Evolutionary conservation across 2,888 invertebrate species (phyloP), one percentile per base, ranked within the genome.

Genomic region (Melikaiella ostensackeni): DNA sequence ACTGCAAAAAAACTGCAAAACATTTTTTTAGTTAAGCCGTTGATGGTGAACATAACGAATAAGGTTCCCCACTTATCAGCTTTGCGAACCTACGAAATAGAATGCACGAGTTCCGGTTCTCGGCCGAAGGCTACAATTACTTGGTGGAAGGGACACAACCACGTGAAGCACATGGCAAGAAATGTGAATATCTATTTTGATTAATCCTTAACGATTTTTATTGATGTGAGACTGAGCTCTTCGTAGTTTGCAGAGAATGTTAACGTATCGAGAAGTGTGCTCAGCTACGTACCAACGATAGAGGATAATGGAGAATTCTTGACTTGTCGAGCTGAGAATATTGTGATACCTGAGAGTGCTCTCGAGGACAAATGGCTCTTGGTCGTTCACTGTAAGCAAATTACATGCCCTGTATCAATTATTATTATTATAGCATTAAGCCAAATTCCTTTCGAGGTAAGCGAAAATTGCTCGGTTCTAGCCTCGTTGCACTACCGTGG

Each of bases 221-320:
- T 66, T 42, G 33, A 46, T n/a, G 16, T 74, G 81, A 83, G 83
- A 81, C 78, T 85, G 82, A 86, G 82, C 83, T 84, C 82, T 84
- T 82, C 82, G 80, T 85, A 86, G 87, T 86, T 83, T 77, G 57
- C 55, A n/a, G 70, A 70, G 9, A 70, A 50, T 50, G 50, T 70
- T 9, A 70, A 70, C 30, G 30, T 70, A 46, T 50, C 70, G 6
- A 70, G 70, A 55, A 88, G 87, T 81, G 83, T 96, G 88, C 93
- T 97, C 85, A 95, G 96, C 86, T 95, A 97, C 91, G 95, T 95
- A 82, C 97, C 97, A 75, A 94, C 94, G 85, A 95, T 96, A 86
- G 97, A 97, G 89, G 97, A 97, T 92, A 97, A 97, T 91, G 97
- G 97, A 86, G 97, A 97, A 93, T 96, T 96, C 93, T 94, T 98